Evolutionary conservation across 2,888 invertebrate species (phyloP), one percentile per base, ranked within the genome.

Genomic region (Malthinus flaveolus): DNA sequence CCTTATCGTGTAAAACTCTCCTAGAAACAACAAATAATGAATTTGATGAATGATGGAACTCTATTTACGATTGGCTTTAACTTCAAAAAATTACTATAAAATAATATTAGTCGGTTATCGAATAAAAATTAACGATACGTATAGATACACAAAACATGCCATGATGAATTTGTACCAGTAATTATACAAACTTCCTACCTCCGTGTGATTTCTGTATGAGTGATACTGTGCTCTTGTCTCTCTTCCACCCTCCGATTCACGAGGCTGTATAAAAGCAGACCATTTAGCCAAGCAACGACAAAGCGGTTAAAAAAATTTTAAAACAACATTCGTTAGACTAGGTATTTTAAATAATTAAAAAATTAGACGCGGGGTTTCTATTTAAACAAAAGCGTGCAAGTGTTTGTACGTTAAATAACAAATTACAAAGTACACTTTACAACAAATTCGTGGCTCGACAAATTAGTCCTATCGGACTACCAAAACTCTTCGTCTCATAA

Each of bases 231-330:
- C 78, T 86, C 85, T 79, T 85, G 84, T 73, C 85, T 82, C 79
- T 85, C 84, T 79, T 85, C 85, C 78, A 86, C 83, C 76, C 85
- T 82, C 74, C 86, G 83, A 79, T 85, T 85, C 81, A 86, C 85
- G 82, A 86, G 83, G 82, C 86, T 86, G 80, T 68, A 64, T 66
- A 63, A 65, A 62, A 64, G 60, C 66, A 66, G 63, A 57, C 57
- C 63, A 48, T 60, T 59, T 59, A 60, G 55, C 59, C 54, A 61
- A 61, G 59, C 59, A 46, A 44, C 23, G 5, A 23, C 15, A 42
- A 55, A 61, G 60, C 60, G 49, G 15, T 48, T 48, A 8, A 15
- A 49, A 34, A 8, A 33, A 45, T 44, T 50, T 44, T 47, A 15
- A 23, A 45, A 23, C 2, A 23, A 23, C 5, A 23, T 23, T 5